Evolutionary conservation across 1,140 invertebrate genomes (phyloP), one percentile per base, ranked within the genome.

Genomic region (Hypsibius dujardini): DNA sequence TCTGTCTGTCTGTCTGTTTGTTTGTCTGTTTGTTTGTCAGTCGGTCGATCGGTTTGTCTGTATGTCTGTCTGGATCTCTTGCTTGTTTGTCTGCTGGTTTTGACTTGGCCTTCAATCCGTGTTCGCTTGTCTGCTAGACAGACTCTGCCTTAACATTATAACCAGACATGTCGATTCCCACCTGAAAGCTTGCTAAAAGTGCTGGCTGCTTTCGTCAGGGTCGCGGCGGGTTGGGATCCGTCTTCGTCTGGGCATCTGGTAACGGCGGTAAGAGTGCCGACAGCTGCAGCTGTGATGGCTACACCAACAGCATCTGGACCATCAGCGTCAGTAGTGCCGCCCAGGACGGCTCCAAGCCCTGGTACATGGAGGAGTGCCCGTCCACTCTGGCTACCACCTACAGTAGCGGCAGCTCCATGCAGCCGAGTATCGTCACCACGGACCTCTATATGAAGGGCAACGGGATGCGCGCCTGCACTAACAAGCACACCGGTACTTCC

Each of bases 241-340:
- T 99, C 75, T 99, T 97, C 79, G 92, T 98, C 0, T 99, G 95
- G 95, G 95, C 95, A 1, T 95, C 92, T 2, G 95, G 95, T 12
- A 98, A 99, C 78, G 95, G 95, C 46, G 95, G 95, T 15, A 85
- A 90, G 70, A 87, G 93, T 77, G 90, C 89, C 2, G 95, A 99
- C 77, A 95, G 92, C 1, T 99, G 95, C 78, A 96, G 97, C 79
- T 98, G 95, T 83, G 95, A 99, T 79, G 95, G 95, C 14, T 98
- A 98, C 79, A 97, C 94, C 14, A 97, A 97, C 76, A 95, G 91
- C 75, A 97, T 98, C 76, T 97, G 97, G 80, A 98, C 95, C 0
- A 79, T 99, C 46, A 95, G 92, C 71, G 96, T 98, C 75, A 95
- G 90, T 40, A 95, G 90, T 77, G 94, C 93, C 0, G 97, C 94